Base-by-base conservation (phyloP, 2,888 invertebrate genomes). In the Isoperla grammatica region DNA sequence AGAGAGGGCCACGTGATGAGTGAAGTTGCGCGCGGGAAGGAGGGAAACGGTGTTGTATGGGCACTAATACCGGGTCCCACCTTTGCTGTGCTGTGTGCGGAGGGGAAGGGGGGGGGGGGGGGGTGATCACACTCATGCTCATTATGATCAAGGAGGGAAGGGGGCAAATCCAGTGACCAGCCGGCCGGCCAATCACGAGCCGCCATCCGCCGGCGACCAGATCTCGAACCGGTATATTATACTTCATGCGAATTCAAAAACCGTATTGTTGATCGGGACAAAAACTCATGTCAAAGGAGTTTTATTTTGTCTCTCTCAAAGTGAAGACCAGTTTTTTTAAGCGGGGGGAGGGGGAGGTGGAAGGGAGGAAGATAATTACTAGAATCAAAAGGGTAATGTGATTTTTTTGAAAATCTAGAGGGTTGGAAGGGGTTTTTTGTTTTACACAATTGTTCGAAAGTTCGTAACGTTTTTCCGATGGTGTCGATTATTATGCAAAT, bases 1-100 rank as follows among this genome's bases (percentile, higher is more conserved):
- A 23, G 42, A 20, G 6, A 55, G 23, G 17, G 49, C 57, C 57
- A 58, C 56, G 62, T 60, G 63, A 61, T 63, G 59, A 63, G 58
- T 53, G 58, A 58, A 40, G 54, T 15, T 29, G 54, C 50, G 57
- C 39, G 48, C 20, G 56, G 43, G 63, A 35, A 48, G 35, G 56
- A 50, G 59, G 23, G 35, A 43, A 13, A 29, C 12, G 37, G 43
- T 50, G 49, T 35, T 46, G 48, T 53, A 49, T 55, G 59, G 46
- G 59, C n/a, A 54, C 54, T 39, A 23, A 55, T 46, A 48, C 37
- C 22, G 53, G 55, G 35, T 56, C 23, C 56, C 35, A 42, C 49
- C 45, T 35, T 50, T 49, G 46, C 45, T 42, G 29, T 20, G 19
- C 13, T 23, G 6, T 43, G 50, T 23, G 37, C 50, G 49, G 58